These are phyloP conservation scores for Heliconius charithonia DNA, from an alignment of 2,888 invertebrate genomes.

Conservation along the genomic window DNA sequence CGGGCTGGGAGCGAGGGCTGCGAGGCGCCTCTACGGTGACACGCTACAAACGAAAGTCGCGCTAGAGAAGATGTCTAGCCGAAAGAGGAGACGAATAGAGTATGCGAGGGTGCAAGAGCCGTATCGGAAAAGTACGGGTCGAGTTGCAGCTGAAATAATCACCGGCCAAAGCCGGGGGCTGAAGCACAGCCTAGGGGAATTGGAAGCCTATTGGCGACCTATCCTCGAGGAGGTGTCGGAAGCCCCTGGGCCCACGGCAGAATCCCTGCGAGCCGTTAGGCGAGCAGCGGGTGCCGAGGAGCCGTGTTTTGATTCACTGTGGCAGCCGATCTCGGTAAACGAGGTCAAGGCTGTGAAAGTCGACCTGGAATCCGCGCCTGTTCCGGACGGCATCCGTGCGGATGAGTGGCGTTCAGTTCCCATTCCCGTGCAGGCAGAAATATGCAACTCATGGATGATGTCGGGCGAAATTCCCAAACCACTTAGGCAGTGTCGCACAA, in stretches of 20 bases:
- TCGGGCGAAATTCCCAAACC: neutral
- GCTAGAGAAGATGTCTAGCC: constrained; percentile 19
- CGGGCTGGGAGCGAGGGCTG: too few species aligned
- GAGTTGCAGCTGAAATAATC: constrained; percentile 45
- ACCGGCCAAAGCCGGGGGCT: constrained; percentile 43
- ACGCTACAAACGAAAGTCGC: neutral
- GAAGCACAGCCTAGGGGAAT: constrained; percentile 11
- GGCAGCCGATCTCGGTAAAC: too few species aligned
- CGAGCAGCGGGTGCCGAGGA: too few species aligned
- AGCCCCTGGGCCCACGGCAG: neutral
- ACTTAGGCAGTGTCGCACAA: neutral
- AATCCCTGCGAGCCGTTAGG: neutral
- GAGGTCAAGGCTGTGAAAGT: too few species aligned
- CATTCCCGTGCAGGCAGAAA: too few species aligned
- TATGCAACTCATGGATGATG: too few species aligned
- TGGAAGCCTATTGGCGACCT: constrained; percentile 48
- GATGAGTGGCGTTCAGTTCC: too few species aligned
- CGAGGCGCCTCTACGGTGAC: too few species aligned
- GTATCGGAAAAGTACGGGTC: constrained; percentile 38
- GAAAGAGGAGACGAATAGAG: constrained; percentile 40
- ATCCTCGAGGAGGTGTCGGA: constrained; percentile 37
- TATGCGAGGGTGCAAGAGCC: constrained; percentile 47
- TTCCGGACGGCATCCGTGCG: too few species aligned
- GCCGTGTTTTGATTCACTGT: too few species aligned
- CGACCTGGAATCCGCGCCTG: too few species aligned